These are phyloP conservation scores for Eristalis arbustorum DNA, from an alignment of 2,888 invertebrate species.

Conservation along the genomic window DNA sequence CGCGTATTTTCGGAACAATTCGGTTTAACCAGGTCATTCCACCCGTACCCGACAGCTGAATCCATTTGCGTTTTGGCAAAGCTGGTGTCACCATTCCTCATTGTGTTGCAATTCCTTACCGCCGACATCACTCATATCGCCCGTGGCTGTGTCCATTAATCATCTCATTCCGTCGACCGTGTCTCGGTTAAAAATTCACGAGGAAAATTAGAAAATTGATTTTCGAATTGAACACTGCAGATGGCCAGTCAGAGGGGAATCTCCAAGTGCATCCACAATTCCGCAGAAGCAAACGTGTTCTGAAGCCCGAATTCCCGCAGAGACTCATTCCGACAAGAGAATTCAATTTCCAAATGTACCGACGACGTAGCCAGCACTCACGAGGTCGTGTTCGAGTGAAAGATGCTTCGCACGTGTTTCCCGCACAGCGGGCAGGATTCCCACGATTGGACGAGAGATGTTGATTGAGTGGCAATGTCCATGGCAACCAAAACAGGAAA, in stretches of 20 bases:
- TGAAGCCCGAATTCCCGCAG: neutral
- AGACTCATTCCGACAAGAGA: neutral
- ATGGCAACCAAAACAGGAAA: conserved; percentile 46
- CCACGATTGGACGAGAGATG: conserved; percentile 36
- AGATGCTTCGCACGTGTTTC: conserved; percentile 35
- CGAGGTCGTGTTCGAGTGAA: conserved; percentile 24
- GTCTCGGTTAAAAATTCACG: neutral
- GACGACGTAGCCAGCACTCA: neutral
- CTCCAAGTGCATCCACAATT: neutral
- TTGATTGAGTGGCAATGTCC: conserved; percentile 39
- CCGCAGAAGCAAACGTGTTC: conserved; percentile 11
- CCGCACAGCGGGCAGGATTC: conserved; percentile 24
- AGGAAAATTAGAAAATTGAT: conserved; percentile 20
- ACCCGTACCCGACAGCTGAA: conserved; percentile 14
- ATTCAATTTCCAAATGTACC: conserved; percentile 45
- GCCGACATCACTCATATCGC: conserved; percentile 23
- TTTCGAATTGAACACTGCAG: neutral
- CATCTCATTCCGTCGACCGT: conserved; percentile 8
- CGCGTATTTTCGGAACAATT: neutral
- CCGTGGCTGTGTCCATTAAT: conserved; percentile 31
- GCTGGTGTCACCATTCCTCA: neutral
- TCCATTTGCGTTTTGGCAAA: neutral
- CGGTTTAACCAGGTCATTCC: conserved; percentile 10
- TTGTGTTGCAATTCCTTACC: conserved; percentile 7
- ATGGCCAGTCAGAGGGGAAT: conserved; percentile 2